Evolutionary conservation across 2,797 vertebrate species (phyloP), one percentile per base, ranked within the genome.

Genomic region (Mallotus villosus): DNA sequence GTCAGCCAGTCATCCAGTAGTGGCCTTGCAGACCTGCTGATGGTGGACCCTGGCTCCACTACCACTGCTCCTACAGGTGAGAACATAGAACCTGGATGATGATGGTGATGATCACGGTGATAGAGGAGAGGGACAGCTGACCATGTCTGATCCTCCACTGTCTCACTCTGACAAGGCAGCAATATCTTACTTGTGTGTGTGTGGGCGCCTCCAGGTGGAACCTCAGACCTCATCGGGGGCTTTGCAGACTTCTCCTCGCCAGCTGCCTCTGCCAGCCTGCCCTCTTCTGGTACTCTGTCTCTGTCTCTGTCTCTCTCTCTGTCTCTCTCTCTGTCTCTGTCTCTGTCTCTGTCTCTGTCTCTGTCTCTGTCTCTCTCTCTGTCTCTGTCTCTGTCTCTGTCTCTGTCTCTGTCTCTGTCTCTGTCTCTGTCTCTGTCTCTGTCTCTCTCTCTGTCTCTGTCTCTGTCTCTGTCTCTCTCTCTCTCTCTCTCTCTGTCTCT

Each of bases 241-340:
- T 99, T 99, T 90, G 97, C 97, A 81, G 97, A 98, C 86, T 99
- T 99, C 82, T 94, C 91, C 70, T 98, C 96, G 68, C 92, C 94
- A 59, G 92, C 92, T 80, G 94, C 96, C 70, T 95, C 95, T 72
- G 94, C 95, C 78, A 95, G 83, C 88, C 95, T 96, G 79, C 94
- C 97, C 32, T 87, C 93, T 2, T 85, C 90, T 0, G 92, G 94
- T 83, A 96, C 9, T 53, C 60, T 24, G 7, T 53, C 3, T 29
- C 6, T 49, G 12, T 29, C 59, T 41, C 4, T 29, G 19, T 17
- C 21, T 37, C 27, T 71, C 3, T 29, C 37, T 46, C 49, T 69
- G 0, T 64, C 12, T 55, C 3, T 73, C 19, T 72, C 3, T 58
- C 49, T 60, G 59, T 27, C 55, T 2, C 46, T 37, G 21, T 5